Evolutionary conservation across 2,888 invertebrate species (phyloP).

Genomic region (Eutolmus rufibarbis): DNA sequence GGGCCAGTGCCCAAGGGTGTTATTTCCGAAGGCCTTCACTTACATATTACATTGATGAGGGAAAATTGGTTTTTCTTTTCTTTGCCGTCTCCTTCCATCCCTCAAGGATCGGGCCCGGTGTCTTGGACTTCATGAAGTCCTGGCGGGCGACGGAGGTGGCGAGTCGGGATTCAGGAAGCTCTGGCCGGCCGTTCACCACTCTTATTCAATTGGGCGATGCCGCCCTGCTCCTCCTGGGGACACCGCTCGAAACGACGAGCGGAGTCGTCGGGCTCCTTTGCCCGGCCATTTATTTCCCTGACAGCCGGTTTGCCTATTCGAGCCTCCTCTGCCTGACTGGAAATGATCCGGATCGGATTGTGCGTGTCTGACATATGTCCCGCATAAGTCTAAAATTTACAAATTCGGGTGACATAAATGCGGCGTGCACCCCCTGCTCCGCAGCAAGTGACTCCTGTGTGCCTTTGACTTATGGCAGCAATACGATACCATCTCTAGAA

Average conservation of each 20-base stretch:
- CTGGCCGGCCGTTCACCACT: background rate
- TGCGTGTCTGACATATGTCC: constrained; percentile 21
- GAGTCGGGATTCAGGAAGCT: background rate
- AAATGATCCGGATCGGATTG: constrained; percentile 24
- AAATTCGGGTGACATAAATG: constrained; percentile 13
- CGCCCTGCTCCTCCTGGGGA: background rate
- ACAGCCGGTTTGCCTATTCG: background rate
- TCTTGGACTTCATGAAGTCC: background rate
- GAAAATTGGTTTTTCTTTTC: constrained; percentile 38
- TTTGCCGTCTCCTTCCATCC: background rate
- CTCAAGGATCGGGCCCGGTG: background rate
- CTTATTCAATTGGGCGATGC: constrained; percentile 14
- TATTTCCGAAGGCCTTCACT: constrained; percentile 40
- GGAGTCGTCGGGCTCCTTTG: background rate
- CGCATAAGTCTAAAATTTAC: constrained; percentile 29
- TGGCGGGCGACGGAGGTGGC: background rate
- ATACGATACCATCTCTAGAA: constrained; percentile 35
- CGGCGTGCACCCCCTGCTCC: background rate
- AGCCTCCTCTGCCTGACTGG: background rate
- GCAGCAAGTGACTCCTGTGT: background rate
- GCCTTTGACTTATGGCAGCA: constrained; percentile 40
- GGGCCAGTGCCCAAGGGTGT: constrained; percentile 32
- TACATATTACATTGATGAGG: constrained; percentile 41
- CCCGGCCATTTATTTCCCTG: constrained; percentile 18
- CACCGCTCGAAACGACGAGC: background rate